These are phyloP conservation scores for Cephus nigrinus DNA, from an alignment of 2,888 invertebrate genomes.

Conservation along the genomic window DNA sequence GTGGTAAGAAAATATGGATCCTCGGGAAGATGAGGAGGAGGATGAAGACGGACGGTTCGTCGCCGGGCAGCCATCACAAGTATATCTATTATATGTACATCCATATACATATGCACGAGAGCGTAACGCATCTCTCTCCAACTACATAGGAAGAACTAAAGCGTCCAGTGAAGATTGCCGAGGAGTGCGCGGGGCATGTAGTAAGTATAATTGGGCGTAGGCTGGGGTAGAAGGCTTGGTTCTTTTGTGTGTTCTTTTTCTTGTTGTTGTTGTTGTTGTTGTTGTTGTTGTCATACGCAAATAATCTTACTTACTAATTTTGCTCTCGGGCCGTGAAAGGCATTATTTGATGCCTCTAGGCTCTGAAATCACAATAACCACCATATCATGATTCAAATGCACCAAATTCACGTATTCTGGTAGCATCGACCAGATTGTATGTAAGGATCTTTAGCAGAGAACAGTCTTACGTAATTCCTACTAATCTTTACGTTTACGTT, in stretches of 20 bases:
- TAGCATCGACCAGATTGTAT: background rate
- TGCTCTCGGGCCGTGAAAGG: constrained; percentile 67
- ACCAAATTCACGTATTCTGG: background rate
- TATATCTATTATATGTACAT: background rate
- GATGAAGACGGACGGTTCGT: background rate
- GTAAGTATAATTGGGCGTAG: background rate
- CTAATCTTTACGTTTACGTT: background rate
- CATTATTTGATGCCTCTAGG: constrained; percentile 67
- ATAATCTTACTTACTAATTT: constrained; percentile 66
- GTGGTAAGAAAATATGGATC: background rate
- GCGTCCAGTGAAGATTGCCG: background rate
- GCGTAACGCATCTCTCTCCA: background rate
- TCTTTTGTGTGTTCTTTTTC: background rate
- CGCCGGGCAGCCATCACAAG: background rate
- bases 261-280: no score
- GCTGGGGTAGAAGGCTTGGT: background rate
- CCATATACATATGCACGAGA: background rate
- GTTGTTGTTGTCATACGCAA: background rate
- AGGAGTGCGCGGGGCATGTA: background rate
- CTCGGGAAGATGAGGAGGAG: background rate
- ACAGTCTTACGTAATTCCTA: background rate
- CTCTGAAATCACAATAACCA: constrained; percentile 67
- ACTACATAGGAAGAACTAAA: background rate
- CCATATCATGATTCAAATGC: constrained; percentile 58
- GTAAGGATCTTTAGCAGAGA: background rate